Evolutionary conservation across 2,797 vertebrate species (phyloP).

Genomic region (Peromyscus attwateri): DNA sequence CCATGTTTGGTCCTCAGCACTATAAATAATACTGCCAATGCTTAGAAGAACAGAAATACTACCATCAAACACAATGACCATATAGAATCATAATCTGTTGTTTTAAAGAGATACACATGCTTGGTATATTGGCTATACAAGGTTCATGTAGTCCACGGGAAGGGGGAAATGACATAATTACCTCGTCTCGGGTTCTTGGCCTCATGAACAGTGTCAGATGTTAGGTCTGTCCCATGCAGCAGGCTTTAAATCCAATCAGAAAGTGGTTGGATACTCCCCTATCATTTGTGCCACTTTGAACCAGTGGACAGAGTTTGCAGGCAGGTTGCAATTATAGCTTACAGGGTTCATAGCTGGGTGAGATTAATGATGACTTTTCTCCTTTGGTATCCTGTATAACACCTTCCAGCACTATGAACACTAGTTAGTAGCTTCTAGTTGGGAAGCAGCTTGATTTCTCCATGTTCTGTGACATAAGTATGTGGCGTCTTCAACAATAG

Average conservation of each 20-base stretch:
- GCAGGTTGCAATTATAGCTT: background rate
- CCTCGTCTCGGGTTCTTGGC: background rate
- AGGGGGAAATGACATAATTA: background rate
- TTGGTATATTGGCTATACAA: background rate
- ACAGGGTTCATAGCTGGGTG: background rate
- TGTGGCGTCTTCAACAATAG: background rate
- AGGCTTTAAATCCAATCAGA: background rate
- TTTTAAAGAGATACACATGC: background rate
- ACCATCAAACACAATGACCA: background rate
- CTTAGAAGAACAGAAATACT: background rate
- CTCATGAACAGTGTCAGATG: background rate
- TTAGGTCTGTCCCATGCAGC: background rate
- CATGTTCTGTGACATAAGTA: background rate
- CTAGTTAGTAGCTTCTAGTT: background rate
- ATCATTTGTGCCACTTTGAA: background rate
- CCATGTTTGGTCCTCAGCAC: background rate
- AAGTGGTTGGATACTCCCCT: background rate
- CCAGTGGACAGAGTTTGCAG: background rate
- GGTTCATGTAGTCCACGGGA: background rate
- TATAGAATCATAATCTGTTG: background rate
- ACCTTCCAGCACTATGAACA: background rate
- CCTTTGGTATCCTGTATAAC: background rate
- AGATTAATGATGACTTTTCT: background rate
- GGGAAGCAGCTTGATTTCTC: background rate
- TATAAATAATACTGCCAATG: background rate